Evolutionary conservation across 2,113 vertebrate genomes (phyloP).

Genomic region (Passer montanus): DNA sequence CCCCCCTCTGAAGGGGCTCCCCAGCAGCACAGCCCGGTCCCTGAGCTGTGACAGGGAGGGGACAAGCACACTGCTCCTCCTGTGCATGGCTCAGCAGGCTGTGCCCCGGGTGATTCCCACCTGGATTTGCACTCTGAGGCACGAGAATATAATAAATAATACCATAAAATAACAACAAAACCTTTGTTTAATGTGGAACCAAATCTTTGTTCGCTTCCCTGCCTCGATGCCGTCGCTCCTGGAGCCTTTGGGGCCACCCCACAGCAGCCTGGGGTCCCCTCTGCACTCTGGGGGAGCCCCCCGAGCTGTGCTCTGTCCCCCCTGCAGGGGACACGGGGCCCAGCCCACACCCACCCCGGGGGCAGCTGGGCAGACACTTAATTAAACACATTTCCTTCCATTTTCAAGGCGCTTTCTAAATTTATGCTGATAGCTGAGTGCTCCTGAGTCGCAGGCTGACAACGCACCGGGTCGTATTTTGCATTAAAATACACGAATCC

Average conservation of each 20-base stretch:
- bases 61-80: background rate
- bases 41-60: background rate
- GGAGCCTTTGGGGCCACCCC: accelerated
- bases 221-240: accelerated
- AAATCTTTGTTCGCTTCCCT: background rate
- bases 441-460: background rate
- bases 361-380: background rate
- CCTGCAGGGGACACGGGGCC: accelerated
- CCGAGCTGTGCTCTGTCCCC: accelerated
- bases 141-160: background rate
- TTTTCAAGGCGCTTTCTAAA: background rate
- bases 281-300: accelerated
- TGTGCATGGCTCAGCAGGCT: background rate
- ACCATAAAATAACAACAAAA: too few relatives aligned
- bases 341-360: accelerated
- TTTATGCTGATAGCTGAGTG: background rate
- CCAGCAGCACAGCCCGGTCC: background rate
- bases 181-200: too few relatives aligned
- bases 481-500: background rate
- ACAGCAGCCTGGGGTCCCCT: accelerated
- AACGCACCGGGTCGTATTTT: background rate
- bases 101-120: background rate
- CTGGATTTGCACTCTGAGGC: background rate
- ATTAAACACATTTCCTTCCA: background rate
- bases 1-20: background rate